These are phyloP conservation scores for Tokudaia muenninki DNA, from an alignment of 2,797 vertebrate genomes.

Conservation along the genomic window DNA sequence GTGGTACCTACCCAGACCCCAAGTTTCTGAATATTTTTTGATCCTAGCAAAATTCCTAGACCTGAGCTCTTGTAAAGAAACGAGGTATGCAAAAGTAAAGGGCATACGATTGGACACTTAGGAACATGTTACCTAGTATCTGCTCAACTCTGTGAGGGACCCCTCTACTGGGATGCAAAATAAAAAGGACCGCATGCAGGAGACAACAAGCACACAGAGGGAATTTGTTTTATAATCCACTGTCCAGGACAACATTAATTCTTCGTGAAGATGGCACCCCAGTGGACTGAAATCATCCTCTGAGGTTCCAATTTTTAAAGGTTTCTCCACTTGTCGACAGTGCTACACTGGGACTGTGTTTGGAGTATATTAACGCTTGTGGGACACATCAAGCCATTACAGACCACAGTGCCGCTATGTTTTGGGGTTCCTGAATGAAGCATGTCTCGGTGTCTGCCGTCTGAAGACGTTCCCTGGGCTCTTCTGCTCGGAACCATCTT, in stretches of 20 bases:
- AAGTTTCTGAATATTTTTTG: background rate
- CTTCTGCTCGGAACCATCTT: background rate
- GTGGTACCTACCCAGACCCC: no score
- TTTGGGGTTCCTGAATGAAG: background rate
- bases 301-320: background rate
- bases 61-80: background rate
- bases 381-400: background rate
- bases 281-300: background rate
- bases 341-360: background rate
- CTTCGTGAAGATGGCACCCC: background rate
- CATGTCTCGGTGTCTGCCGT: accelerated
- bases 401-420: background rate
- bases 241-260: background rate
- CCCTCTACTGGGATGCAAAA: background rate
- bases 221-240: background rate
- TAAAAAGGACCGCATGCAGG: background rate
- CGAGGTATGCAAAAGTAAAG: background rate
- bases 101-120: background rate
- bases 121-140: background rate
- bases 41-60: background rate
- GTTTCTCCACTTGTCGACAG: background rate
- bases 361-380: background rate
- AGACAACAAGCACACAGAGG: background rate
- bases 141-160: background rate
- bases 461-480: background rate